These are phyloP conservation scores for Aspidapion aeneum DNA, from an alignment of 2,888 invertebrate genomes.

Conservation along the genomic window DNA sequence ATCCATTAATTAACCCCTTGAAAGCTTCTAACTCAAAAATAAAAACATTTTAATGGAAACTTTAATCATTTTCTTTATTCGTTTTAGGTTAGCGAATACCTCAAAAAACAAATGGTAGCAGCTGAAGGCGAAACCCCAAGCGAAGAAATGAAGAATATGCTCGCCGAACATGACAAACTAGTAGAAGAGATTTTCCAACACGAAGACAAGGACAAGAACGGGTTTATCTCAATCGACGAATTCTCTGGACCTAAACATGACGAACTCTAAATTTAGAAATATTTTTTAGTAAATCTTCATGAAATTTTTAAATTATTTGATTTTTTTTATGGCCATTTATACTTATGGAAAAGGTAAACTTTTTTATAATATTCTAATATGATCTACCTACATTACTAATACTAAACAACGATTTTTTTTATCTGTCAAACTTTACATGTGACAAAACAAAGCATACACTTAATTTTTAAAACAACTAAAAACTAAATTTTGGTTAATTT, in stretches of 20 bases:
- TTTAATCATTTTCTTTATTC: too few species aligned
- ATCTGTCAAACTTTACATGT: too few species aligned
- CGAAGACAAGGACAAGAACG: slow-evolving; percentile 95
- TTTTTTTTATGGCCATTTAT: background rate
- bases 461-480: too few species aligned
- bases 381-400: too few species aligned
- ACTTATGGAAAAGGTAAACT: too few species aligned
- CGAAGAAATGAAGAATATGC: slow-evolving; percentile 78
- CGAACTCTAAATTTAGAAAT: slow-evolving; percentile 66
- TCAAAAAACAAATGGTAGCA: slow-evolving; percentile 88
- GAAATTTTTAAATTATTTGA: background rate
- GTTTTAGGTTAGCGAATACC: slow-evolving; percentile 81
- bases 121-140: slow-evolving; percentile 70
- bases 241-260: slow-evolving; percentile 98
- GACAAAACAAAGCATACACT: too few species aligned
- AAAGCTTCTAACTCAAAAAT: too few species aligned
- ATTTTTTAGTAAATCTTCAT: background rate
- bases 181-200: slow-evolving; percentile 97
- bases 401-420: too few species aligned
- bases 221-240: slow-evolving; percentile 92
- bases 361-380: too few species aligned
- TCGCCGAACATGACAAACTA: slow-evolving; percentile 86
- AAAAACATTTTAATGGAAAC: too few species aligned
- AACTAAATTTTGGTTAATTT: too few species aligned
- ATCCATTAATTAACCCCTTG: too few species aligned